Evolutionary conservation across 2,797 vertebrate species (phyloP), one percentile per base, ranked within the genome.

Genomic region (Semotilus atromaculatus): DNA sequence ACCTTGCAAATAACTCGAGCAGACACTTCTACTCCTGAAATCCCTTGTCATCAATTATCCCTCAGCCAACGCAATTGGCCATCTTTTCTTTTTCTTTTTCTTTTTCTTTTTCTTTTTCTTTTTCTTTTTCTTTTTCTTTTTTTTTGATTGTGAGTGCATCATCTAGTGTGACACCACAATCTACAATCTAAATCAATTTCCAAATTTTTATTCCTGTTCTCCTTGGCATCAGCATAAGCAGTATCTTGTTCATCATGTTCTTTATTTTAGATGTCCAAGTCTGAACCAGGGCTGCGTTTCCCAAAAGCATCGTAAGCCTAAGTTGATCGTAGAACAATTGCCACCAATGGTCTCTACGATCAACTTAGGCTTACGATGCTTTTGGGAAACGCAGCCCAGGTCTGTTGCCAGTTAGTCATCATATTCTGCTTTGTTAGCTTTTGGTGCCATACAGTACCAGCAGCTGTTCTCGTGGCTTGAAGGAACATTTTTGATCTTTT

Each of bases 401-500:
- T 77, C 48, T 84, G 74, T 34, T 68, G 48, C 10, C 11, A 0
- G 36, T 84, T 77, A 77, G 62, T 29, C 64, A 43, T 83, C 10
- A n/a, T 77, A 4, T 58, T 21, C 19, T 55, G 62, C 34, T 68
- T 53, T 68, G 45, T 58, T 36, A 68, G 73, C 34, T 43, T 1
- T 26, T 77, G 73, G 72, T 26, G 1, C 18, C 45, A 67, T 67
- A 70, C 19, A 48, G 14, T 5, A 48, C 5, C 34, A 68, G 14
- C 43, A 48, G 74, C n/a, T 75, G 71, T 53, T 83, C 23, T 76
- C 34, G 31, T 76, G 18, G 43, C n/a, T 66, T 40, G 19, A 80
- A 67, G 26, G 60, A 19, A 2, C 62, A 48, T 48, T 80, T 66
- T 67, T 53, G 5, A 38, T 53, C 45, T 14, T 66, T 83, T 19